Percentiles rank a stretch among this genome's conserved stretches.
These are phyloP conservation scores for Oreochromis tanganicae DNA, from an alignment of 2,113 vertebrate genomes.

Conservation along the genomic window DNA sequence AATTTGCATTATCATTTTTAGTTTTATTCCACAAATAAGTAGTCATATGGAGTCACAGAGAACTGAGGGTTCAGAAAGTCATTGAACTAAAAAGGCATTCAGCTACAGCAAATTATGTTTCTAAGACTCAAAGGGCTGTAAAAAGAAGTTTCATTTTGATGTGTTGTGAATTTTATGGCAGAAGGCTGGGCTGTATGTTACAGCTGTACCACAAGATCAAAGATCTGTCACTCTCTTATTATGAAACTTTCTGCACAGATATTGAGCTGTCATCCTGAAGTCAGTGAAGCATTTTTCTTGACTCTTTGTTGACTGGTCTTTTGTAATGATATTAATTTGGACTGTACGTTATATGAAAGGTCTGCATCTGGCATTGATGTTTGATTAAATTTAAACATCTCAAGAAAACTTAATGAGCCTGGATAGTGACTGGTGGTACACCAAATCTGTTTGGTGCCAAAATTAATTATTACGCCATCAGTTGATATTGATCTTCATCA, in stretches of 20 bases:
- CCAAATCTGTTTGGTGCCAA: background rate
- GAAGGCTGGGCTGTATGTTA: background rate
- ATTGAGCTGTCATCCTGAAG: background rate
- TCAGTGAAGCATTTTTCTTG: background rate
- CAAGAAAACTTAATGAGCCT: background rate
- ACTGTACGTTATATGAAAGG: background rate
- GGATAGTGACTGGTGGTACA: background rate
- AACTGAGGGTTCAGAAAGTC: background rate
- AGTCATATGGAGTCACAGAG: background rate
- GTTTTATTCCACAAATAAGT: background rate
- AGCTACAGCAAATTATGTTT: background rate
- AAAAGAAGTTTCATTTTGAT: background rate
- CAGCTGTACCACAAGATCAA: background rate
- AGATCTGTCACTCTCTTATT: background rate
- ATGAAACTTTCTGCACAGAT: background rate
- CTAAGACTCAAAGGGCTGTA: background rate
- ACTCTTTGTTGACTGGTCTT: background rate
- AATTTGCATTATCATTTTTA: background rate
- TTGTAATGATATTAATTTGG: background rate
- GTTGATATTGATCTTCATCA: background rate
- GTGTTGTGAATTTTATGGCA: background rate
- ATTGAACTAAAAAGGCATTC: background rate
- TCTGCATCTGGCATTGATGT: background rate
- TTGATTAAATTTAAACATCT: background rate
- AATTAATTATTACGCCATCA: background rate